phyloP scores from a whole-genome alignment of 2,113 vertebrate genomes.

The Malurus elegans region DNA sequence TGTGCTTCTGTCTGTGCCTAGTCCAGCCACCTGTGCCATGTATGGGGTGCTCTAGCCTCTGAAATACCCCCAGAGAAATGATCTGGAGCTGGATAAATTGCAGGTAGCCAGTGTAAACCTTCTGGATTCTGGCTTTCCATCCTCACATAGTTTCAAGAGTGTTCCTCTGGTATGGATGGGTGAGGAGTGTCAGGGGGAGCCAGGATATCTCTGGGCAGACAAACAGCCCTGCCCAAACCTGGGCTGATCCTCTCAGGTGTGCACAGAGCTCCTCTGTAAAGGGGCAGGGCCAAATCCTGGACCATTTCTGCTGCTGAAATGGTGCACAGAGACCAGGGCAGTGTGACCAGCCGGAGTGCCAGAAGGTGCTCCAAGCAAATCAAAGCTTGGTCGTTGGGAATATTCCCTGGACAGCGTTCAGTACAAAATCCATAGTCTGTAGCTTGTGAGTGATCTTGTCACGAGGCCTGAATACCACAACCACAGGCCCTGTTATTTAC shows the following conservation, averaged over 20 bases:
- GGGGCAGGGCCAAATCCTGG: neutral
- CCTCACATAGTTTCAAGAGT: neutral
- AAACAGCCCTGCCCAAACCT: fast-evolving
- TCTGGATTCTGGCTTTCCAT: neutral
- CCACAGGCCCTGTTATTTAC: constrained; percentile 27
- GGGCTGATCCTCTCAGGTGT: fast-evolving
- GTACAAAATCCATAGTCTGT: neutral
- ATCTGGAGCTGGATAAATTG: neutral
- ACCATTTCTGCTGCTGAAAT: neutral
- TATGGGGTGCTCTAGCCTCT: neutral
- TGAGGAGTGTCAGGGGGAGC: neutral
- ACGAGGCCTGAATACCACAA: neutral
- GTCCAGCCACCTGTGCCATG: neutral
- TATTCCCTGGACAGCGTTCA: neutral
- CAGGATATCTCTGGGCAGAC: neutral
- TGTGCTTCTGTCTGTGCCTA: neutral
- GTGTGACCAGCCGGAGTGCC: neutral
- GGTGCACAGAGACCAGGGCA: neutral
- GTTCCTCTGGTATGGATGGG: neutral
- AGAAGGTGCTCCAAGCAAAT: neutral
- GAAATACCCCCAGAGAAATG: neutral
- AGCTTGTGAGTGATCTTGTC: neutral
- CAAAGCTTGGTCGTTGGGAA: fast-evolving
- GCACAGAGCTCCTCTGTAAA: neutral
- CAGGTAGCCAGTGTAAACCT: neutral